Percentiles rank a stretch among this genome's conserved stretches.
Conservation (phyloP, 2,113 vertebrate genomes). For the Leuciscus idus region DNA sequence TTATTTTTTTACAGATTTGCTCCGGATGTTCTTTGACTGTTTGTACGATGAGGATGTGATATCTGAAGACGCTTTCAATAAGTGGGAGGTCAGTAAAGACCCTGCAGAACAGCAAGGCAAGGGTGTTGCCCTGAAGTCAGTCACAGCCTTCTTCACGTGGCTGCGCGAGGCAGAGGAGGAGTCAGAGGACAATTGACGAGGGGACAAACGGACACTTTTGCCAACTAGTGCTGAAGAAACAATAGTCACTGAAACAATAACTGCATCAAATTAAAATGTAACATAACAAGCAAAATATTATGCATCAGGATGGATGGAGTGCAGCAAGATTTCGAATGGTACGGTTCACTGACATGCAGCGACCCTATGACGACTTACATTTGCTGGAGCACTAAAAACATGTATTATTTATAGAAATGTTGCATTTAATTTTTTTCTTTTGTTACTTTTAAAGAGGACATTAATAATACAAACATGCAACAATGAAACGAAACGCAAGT, state of each 20-base stretch:
- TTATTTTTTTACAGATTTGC: conserved; percentile 78
- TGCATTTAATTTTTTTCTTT: conserved; percentile 89
- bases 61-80: conserved; percentile 97
- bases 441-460: conserved; percentile 96
- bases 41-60: conserved; percentile 98
- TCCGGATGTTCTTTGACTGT: conserved; percentile 98
- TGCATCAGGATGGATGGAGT: conserved; percentile 65
- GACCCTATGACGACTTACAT: conserved; percentile 73
- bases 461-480: conserved; percentile 79
- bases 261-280: conserved; percentile 69
- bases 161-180: conserved; percentile 97
- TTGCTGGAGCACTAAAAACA: conserved; percentile 88
- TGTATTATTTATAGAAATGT: conserved; percentile 99
- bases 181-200: conserved; percentile 94
- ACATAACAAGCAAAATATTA: conserved; percentile 73
- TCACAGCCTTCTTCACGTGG: conserved; percentile 98
- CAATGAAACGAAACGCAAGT: conserved; percentile 58
- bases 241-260: conserved; percentile 79
- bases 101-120: conserved; percentile 92
- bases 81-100: conserved; percentile 97
- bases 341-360: conserved; percentile 78
- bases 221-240: conserved; percentile 85
- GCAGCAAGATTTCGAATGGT: conserved; percentile 82
- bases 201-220: conserved; percentile 74
- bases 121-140: conserved; percentile 95